Conservation (phyloP, 2,113 vertebrate genomes). For the Saguinus imperator region DNA sequence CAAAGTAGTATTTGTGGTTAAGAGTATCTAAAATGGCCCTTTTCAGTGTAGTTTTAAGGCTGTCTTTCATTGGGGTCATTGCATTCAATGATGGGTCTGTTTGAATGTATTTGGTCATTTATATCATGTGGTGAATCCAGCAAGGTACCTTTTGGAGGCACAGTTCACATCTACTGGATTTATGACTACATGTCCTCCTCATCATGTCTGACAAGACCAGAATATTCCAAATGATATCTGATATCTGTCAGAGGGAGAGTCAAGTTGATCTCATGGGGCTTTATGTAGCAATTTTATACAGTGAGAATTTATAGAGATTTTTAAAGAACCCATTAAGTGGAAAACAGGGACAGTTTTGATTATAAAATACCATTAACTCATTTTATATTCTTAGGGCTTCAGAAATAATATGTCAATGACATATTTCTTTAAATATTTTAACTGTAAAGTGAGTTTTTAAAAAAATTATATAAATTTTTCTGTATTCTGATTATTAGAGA, state of each 20-base stretch:
- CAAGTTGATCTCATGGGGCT: background rate
- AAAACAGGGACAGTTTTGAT: background rate
- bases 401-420: background rate
- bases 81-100: background rate
- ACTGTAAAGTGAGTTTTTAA: background rate
- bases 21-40: background rate
- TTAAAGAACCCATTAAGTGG: background rate
- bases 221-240: background rate
- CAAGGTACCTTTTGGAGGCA: background rate
- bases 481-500: background rate
- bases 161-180: background rate
- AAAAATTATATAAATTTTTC: background rate
- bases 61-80: background rate
- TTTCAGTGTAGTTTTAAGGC: background rate
- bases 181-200: background rate
- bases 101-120: background rate
- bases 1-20: background rate
- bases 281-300: background rate
- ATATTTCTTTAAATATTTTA: conserved; percentile 35
- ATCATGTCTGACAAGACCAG: background rate
- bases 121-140: background rate
- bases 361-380: background rate
- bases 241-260: background rate
- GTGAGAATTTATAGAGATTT: background rate
- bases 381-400: conserved; percentile 18